Base-by-base conservation (phyloP, 2,888 invertebrate species). In the Atethmia centrago region DNA sequence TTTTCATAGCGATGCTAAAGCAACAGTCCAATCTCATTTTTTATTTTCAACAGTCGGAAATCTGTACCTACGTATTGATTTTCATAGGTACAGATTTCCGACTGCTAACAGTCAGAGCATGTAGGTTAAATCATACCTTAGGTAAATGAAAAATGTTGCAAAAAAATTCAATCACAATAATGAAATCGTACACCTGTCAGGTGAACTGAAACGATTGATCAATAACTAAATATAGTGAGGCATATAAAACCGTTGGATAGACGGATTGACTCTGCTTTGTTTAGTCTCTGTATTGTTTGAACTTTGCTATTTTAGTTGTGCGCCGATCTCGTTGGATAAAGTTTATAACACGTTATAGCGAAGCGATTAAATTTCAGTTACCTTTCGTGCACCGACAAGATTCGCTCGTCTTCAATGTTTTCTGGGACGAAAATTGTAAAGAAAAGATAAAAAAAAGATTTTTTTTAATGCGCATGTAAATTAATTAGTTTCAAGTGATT, bases 261-360 rank as follows among this genome's bases (percentile, higher is more conserved):
- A 91, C 88, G 85, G 89, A 90, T 88, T 87, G 89, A 90, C 88
- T 90, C 77, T 87, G 83, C 78, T 85, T 89, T 94, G 93, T 94
- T 94, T 94, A 94, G 93, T 93, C 93, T 93, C 87, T 89, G 86
- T 89, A 90, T 91, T 93, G 93, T 93, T 92, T 91, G 88, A 91
- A 83, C 83, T 85, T 77, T 70, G 85, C 90, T 92, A 91, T 93
- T 90, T 93, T 87, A 77, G 90, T 87, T 87, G 77, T 84, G 80
- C 80, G 78, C 84, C 72, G 73, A 82, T 84, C 79, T 80, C 77
- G 71, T 77, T 82, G 68, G 67, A 77, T 77, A 73, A 77, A 77
- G 74, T 77, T 86, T 81, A 77, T 66, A 80, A 67, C 73, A 82
- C 62, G 75, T n/a, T 69, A 67, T 47, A 58, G 61, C 49, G 49